phyloP scores from a whole-genome alignment of 2,888 invertebrate species.

The Blomia tropicalis region DNA sequence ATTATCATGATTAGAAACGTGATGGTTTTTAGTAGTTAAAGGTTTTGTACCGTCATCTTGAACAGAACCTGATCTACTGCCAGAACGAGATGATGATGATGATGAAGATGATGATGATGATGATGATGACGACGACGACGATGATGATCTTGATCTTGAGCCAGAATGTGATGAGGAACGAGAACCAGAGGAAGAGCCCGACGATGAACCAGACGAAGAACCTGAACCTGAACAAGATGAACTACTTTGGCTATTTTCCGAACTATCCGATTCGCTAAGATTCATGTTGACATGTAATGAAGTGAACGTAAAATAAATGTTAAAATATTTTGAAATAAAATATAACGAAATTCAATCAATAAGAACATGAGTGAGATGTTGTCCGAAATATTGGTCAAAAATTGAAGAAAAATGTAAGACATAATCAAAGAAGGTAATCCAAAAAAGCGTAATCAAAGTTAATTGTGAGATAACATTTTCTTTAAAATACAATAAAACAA shows the following conservation, averaged over 20 bases:
- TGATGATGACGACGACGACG: background rate
- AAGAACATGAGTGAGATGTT: too few species aligned
- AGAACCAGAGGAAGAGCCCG: background rate
- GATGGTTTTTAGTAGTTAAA: background rate
- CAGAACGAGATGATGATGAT: background rate
- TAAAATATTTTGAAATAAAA: too few species aligned
- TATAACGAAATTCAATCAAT: too few species aligned
- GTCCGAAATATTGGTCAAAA: too few species aligned
- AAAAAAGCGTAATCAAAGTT: too few species aligned
- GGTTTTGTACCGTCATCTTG: background rate
- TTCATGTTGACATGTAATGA: background rate
- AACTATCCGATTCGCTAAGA: background rate
- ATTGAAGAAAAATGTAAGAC: too few species aligned
- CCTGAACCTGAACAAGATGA: background rate
- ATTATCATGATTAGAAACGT: background rate
- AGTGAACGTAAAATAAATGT: too few species aligned
- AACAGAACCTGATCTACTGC: background rate
- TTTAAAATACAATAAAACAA: too few species aligned
- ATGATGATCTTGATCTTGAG: background rate
- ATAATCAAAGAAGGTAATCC: too few species aligned
- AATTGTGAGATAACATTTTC: too few species aligned
- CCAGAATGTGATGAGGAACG: background rate
- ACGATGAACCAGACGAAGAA: background rate
- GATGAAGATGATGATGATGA: background rate
- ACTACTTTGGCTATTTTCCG: background rate